These are phyloP conservation scores for Hemicentrotus pulcherrimus DNA, from an alignment of 35 echinoderm and acorn worm genomes.

Conservation along the genomic window DNA sequence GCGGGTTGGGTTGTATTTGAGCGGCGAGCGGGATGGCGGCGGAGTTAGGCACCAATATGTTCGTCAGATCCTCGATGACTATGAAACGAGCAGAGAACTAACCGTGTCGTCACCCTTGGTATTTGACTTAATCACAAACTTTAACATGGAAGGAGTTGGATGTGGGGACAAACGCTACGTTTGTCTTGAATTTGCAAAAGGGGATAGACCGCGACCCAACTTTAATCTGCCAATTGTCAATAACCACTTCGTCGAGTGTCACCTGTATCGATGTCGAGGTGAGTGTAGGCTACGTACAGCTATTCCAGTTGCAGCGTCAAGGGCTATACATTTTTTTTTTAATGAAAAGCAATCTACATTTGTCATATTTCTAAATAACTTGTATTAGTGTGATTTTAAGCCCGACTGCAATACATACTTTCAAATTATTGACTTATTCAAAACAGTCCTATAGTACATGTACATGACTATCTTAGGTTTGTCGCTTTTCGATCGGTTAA, in stretches of 20 bases:
- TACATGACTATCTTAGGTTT: no score
- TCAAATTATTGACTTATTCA: no score
- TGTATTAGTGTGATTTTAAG: no score
- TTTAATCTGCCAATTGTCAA: conserved; percentile 54
- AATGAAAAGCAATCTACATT: no score
- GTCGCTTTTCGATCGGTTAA: no score
- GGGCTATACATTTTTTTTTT: no score
- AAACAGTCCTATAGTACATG: no score
- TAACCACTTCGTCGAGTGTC: conserved; percentile 25
- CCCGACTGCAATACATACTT: no score
- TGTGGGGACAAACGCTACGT: conserved; percentile 71
- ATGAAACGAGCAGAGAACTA: conserved; percentile 43
- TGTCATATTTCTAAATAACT: no score
- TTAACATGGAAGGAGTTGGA: conserved; percentile 70
- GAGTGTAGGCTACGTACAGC: background rate
- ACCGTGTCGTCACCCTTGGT: background rate
- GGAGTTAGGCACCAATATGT: conserved; percentile 54
- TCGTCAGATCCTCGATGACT: conserved; percentile 48
- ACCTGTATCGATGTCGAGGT: conserved; percentile 18
- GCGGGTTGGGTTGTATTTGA: conserved; percentile 65
- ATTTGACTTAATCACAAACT: conserved; percentile 50
- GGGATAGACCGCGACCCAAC: conserved; percentile 72
- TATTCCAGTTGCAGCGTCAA: no score
- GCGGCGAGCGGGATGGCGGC: conserved; percentile 55
- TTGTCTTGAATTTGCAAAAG: conserved; percentile 84